phyloP scores from a whole-genome alignment of 2,888 invertebrate species.

The Sarcophaga rosellei region DNA sequence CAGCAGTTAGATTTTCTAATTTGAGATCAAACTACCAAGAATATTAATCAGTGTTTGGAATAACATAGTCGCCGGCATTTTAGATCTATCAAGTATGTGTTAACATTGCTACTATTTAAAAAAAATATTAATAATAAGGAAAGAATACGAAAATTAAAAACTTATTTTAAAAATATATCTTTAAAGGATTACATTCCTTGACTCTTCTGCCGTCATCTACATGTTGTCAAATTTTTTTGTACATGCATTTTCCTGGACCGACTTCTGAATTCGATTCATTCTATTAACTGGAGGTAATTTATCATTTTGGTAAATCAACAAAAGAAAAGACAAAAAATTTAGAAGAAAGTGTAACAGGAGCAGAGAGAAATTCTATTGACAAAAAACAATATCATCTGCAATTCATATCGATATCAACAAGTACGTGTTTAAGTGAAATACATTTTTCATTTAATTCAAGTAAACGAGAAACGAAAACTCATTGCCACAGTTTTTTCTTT shows the following conservation, averaged over 20 bases:
- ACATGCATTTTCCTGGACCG: not conserved
- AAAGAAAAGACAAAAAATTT: not conserved
- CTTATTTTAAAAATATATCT: too few species aligned
- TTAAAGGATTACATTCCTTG: not conserved
- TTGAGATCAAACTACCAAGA: too few species aligned
- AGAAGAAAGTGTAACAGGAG: not conserved
- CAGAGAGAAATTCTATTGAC: not conserved
- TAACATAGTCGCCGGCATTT: too few species aligned
- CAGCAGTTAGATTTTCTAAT: too few species aligned
- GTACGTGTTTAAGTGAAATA: slow-evolving; percentile 33
- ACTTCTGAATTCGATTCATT: slow-evolving; percentile 16
- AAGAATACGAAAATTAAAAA: too few species aligned
- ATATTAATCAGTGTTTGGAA: too few species aligned
- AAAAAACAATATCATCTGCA: slow-evolving; percentile 4
- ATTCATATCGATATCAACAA: slow-evolving; percentile 36
- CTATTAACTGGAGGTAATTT: slow-evolving; percentile 42
- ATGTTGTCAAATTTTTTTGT: not conserved
- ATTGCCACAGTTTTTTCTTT: not conserved
- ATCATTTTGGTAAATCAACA: slow-evolving; percentile 23
- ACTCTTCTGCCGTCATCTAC: not conserved
- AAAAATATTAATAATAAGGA: too few species aligned
- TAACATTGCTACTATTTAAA: too few species aligned
- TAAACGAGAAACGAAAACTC: not conserved
- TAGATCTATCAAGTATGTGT: too few species aligned
- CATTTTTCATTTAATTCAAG: slow-evolving; percentile 11